Conservation (phyloP, 1,140 invertebrate genomes). For the Brachionus koreanus region DNA sequence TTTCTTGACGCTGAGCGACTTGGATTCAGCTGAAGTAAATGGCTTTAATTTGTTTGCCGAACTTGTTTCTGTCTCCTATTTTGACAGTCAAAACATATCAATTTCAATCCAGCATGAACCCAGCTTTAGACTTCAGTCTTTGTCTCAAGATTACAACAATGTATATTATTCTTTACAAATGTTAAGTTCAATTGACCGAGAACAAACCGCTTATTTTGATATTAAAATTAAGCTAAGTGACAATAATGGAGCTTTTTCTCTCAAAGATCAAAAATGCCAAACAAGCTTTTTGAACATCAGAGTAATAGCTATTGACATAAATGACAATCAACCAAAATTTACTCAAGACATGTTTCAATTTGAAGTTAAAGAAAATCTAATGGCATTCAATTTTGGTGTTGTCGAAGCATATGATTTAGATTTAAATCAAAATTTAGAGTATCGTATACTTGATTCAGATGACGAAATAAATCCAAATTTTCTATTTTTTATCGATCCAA, state of each 20-base stretch:
- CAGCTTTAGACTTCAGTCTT: background rate
- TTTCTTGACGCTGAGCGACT: background rate
- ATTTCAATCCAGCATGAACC: background rate
- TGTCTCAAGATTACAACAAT: conserved; percentile 32
- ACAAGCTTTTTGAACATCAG: background rate
- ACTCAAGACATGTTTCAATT: background rate
- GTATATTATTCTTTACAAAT: background rate
- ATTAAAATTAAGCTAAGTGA: conserved; percentile 33
- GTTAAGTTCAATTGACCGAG: background rate
- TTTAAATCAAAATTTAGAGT: background rate
- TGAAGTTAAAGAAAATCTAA: background rate
- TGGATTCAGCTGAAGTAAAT: conserved; percentile 18
- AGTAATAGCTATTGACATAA: background rate
- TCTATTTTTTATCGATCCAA: conserved; percentile 4
- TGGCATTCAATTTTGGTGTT: background rate
- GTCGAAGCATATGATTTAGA: background rate
- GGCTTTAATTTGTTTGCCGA: conserved; percentile 7
- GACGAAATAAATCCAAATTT: conserved; percentile 29
- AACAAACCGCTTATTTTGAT: conserved; percentile 8
- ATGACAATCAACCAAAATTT: conserved; percentile 6
- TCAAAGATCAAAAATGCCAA: background rate
- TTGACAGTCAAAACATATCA: background rate
- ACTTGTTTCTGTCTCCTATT: background rate
- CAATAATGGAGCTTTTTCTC: background rate
- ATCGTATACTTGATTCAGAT: background rate